phyloP scores from a whole-genome alignment of 2,113 vertebrate species.

The Mastomys natalensis region DNA sequence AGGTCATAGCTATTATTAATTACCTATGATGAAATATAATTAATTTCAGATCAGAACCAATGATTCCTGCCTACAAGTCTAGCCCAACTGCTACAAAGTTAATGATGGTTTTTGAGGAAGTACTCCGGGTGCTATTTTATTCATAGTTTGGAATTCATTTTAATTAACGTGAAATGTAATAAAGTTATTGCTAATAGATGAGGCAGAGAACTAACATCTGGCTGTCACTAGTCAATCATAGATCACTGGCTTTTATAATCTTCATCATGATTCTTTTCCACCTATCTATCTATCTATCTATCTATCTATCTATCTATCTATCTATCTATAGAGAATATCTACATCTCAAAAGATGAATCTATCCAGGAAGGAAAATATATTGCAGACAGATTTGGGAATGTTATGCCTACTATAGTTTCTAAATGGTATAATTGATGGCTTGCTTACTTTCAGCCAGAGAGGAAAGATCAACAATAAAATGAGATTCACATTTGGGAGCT shows the following conservation, averaged over 20 bases:
- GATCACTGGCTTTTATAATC: not conserved
- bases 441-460: too few relatives aligned
- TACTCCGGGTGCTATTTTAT: not conserved
- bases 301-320: too few relatives aligned
- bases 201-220: not conserved
- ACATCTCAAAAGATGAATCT: too few relatives aligned
- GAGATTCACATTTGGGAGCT: too few relatives aligned
- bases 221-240: not conserved
- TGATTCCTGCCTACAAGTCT: not conserved
- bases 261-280: not conserved
- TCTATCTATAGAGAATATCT: too few relatives aligned
- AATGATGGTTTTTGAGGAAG: not conserved
- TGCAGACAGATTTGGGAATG: too few relatives aligned
- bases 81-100: not conserved
- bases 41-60: not conserved
- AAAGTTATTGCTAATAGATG: not conserved
- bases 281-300: too few relatives aligned
- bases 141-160: not conserved
- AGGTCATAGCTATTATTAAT: not conserved
- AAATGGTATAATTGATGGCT: too few relatives aligned
- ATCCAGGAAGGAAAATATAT: too few relatives aligned
- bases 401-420: too few relatives aligned
- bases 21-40: not conserved
- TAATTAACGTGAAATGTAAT: constrained; percentile 36
- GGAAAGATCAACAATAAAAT: too few relatives aligned